Evolutionary conservation across 2,888 invertebrate species (phyloP).

Genomic region (Cryptophagus acutangulus): DNA sequence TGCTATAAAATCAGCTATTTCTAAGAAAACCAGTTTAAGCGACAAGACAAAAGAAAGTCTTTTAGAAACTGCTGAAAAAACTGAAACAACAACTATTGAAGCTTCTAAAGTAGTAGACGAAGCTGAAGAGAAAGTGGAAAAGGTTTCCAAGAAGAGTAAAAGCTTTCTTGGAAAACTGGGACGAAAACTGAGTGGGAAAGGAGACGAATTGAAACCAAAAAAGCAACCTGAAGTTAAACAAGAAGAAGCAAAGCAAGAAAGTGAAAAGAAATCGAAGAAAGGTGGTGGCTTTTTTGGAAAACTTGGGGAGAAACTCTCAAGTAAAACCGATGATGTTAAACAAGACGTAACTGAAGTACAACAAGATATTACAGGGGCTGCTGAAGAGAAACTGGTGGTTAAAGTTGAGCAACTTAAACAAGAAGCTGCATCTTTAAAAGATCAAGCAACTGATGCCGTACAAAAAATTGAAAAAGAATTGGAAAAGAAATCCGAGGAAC

Average conservation of each 20-base stretch:
- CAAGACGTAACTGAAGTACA: conserved; percentile 32
- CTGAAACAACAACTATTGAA: conserved; percentile 2
- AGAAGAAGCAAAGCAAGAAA: conserved; percentile 6
- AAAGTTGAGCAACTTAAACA: conserved; percentile 12
- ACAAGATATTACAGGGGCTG: conserved; percentile 21
- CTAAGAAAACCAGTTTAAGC: not conserved
- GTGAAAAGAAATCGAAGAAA: conserved; percentile 6
- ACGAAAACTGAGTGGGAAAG: not conserved
- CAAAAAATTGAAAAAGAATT: not conserved
- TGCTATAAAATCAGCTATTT: conserved; percentile 1
- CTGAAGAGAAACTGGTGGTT: conserved; percentile 8
- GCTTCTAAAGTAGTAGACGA: conserved; percentile 3
- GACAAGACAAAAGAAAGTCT: conserved; percentile 2
- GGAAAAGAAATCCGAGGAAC: conserved; percentile 4
- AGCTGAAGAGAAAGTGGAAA: conserved; percentile 7
- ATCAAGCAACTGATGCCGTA: conserved; percentile 3
- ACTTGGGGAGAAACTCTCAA: conserved; percentile 12
- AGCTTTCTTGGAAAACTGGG: not conserved
- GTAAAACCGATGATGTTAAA: conserved; percentile 13
- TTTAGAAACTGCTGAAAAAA: not conserved
- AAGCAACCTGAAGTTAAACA: conserved; percentile 14
- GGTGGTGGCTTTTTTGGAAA: conserved; percentile 12
- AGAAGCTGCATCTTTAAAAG: too few species aligned
- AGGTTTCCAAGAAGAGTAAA: conserved; percentile 2
- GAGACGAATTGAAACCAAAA: not conserved